Conservation (phyloP, 2,113 vertebrate species). For the Beaufortia kweichowensis region DNA sequence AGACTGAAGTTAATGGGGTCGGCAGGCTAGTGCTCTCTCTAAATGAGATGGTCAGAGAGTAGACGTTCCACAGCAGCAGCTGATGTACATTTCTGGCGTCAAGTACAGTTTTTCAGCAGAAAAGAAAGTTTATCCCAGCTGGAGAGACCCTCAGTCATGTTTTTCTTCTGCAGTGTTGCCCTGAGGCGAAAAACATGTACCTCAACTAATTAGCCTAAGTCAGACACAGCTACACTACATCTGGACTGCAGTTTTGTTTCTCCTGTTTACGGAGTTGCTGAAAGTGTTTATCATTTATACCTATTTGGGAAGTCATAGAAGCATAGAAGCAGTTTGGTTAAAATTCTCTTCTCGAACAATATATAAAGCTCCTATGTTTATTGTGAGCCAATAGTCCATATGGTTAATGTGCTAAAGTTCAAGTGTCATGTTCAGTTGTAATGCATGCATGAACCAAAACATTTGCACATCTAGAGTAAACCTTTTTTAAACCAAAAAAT, state of each 20-base stretch:
- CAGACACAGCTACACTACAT: background rate
- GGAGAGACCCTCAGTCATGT: constrained; percentile 10
- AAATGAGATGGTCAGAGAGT: constrained; percentile 34
- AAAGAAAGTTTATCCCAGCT: background rate
- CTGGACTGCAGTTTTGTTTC: background rate
- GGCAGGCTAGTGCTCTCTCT: constrained; percentile 29
- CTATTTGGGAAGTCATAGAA: background rate
- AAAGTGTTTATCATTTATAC: background rate
- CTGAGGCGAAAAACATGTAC: constrained; percentile 5
- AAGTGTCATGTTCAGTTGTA: no score
- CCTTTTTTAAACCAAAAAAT: no score
- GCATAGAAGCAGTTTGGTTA: no score
- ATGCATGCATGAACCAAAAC: no score
- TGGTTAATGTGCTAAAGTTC: no score
- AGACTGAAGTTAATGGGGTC: constrained; percentile 51
- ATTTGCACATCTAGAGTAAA: no score
- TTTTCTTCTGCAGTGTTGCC: constrained; percentile 11
- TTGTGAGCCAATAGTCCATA: no score
- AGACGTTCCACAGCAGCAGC: constrained; percentile 14
- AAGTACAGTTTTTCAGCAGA: constrained; percentile 23
- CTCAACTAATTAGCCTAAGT: background rate
- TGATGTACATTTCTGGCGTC: constrained; percentile 20
- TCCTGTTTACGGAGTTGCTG: background rate
- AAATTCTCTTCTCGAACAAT: no score
- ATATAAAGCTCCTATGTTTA: no score